A percentile compares a stretch with the other conserved stretches of the same genome.
phyloP scores from a whole-genome alignment of 2,113 vertebrate species.

The Mus spicilegus region DNA sequence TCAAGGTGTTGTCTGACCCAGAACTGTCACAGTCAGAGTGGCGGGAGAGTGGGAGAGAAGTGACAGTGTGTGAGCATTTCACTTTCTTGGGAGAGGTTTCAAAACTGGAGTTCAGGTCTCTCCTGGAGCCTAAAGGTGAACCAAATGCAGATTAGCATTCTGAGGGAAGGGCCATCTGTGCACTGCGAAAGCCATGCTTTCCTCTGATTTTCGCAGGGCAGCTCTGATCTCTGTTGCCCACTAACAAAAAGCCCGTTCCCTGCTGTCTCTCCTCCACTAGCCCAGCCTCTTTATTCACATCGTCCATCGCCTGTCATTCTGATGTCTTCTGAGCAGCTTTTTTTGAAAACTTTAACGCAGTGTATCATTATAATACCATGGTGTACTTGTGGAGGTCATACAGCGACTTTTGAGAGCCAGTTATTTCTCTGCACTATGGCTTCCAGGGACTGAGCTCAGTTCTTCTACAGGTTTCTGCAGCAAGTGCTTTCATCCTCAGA shows the following conservation, averaged over 20 bases:
- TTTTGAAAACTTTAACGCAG: not conserved
- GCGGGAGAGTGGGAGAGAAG: not conserved
- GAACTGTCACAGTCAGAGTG: not conserved
- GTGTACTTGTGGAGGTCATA: not conserved
- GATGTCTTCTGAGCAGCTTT: not conserved
- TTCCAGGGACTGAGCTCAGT: not conserved
- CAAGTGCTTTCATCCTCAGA: not conserved
- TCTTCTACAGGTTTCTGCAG: not conserved
- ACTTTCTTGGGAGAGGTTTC: constrained; percentile 67
- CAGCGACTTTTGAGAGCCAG: not conserved
- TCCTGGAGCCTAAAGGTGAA: constrained; percentile 40
- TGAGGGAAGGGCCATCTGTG: not conserved
- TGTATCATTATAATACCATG: no score
- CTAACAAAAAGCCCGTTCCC: not conserved
- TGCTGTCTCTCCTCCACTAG: not conserved
- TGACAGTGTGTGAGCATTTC: constrained; percentile 40
- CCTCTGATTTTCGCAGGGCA: not conserved
- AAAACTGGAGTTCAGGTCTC: not conserved
- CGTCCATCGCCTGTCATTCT: not conserved
- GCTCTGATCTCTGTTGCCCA: not conserved
- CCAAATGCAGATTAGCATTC: not conserved
- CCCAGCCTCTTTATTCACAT: not conserved
- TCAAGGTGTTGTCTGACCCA: not conserved
- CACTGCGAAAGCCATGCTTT: no score
- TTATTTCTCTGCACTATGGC: not conserved